Percentiles rank a stretch among this genome's conserved stretches.
Evolutionary conservation across 2,113 vertebrate species (phyloP).

Genomic region (Callaeas wilsoni): DNA sequence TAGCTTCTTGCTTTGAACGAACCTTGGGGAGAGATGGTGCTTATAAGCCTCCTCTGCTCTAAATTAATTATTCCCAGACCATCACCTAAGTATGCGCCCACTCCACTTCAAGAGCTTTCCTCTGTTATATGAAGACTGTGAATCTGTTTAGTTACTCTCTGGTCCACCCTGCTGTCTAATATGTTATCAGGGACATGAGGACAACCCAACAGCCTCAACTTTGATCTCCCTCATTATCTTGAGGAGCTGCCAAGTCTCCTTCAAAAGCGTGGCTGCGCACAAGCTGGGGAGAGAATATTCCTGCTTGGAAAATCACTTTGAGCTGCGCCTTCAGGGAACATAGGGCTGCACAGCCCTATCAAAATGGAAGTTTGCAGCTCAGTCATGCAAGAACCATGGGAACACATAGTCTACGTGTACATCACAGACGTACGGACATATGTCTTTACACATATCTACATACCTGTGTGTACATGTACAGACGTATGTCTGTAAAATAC

Average conservation of each 20-base stretch:
- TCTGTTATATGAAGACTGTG: neutral
- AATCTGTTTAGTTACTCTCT: neutral
- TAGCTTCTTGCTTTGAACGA: neutral
- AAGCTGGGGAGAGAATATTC: neutral
- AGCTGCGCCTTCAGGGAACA: neutral
- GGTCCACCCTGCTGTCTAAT: neutral
- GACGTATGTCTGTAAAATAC: fast-evolving
- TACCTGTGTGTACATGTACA: fast-evolving
- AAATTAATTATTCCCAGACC: neutral
- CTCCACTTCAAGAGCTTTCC: neutral
- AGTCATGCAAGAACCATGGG: neutral
- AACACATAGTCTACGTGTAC: neutral
- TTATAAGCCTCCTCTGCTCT: neutral
- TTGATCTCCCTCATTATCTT: neutral
- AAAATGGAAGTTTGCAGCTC: neutral
- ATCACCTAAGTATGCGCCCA: fast-evolving
- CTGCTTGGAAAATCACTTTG: neutral
- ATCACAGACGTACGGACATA: neutral
- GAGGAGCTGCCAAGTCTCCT: neutral
- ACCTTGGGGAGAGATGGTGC: neutral
- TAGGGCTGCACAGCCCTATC: neutral
- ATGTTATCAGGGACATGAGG: neutral
- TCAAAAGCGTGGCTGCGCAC: neutral
- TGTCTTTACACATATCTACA: neutral
- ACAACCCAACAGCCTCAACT: neutral